Evolutionary conservation across 2,797 vertebrate species (phyloP).

Genomic region (Borostomias antarcticus): DNA sequence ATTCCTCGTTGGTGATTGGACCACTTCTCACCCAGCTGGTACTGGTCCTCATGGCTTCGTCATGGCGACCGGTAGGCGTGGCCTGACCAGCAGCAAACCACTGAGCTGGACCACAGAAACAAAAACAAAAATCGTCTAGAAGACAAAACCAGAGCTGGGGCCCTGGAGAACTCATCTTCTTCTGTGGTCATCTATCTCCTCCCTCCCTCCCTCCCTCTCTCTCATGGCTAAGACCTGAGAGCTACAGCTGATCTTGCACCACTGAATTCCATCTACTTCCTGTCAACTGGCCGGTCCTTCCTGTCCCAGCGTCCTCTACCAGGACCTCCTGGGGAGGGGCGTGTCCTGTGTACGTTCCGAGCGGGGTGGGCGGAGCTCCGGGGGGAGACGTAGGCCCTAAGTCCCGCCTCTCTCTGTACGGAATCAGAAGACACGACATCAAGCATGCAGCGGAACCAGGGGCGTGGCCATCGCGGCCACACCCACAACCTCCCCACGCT

Average conservation of each 20-base stretch:
- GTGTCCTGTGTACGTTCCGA: not conserved
- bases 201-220: not conserved
- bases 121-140: conserved; percentile 69
- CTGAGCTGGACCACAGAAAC: conserved; percentile 30
- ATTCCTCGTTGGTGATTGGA: not conserved
- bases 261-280: not conserved
- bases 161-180: conserved; percentile 81
- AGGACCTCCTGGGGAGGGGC: not conserved
- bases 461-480: conserved; percentile 33
- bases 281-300: conserved; percentile 1
- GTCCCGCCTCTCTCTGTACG: conserved; percentile 73
- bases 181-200: conserved; percentile 42
- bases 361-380: not conserved
- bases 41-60: not conserved
- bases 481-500: conserved; percentile 74
- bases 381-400: conserved; percentile 41
- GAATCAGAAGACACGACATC: conserved; percentile 88
- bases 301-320: conserved; percentile 34
- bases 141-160: conserved; percentile 74
- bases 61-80: not conserved
- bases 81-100: not conserved
- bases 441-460: conserved; percentile 87
- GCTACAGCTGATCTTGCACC: not conserved
- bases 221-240: not conserved
- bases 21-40: not conserved